A percentile compares a stretch with the other conserved stretches of the same genome.
Conservation (phyloP, 1,140 invertebrate genomes). For the Drosophila novamexicana region DNA sequence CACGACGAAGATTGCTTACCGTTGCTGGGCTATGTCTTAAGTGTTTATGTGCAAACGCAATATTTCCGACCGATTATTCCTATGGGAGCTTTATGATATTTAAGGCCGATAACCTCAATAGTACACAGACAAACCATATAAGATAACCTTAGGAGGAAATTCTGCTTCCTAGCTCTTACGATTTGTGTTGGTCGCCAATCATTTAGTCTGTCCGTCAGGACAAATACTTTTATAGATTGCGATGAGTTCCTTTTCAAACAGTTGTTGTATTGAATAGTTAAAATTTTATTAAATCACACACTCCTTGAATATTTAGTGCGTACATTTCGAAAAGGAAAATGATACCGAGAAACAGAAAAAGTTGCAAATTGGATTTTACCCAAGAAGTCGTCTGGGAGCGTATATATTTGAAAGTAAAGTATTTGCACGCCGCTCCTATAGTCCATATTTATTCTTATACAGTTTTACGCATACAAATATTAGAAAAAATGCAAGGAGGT, state of each 20-base stretch:
- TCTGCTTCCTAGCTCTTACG: too few relatives aligned
- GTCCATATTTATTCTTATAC: neutral
- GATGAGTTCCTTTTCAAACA: too few relatives aligned
- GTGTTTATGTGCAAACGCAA: too few relatives aligned
- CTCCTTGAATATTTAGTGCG: neutral
- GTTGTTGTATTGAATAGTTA: neutral
- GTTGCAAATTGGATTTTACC: constrained; percentile 1
- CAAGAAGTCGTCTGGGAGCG: constrained; percentile 13
- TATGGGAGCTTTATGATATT: too few relatives aligned
- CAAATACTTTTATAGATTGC: too few relatives aligned
- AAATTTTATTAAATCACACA: neutral
- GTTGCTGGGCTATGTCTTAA: neutral
- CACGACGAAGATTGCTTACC: too few relatives aligned
- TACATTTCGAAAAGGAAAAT: neutral
- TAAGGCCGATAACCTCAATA: too few relatives aligned
- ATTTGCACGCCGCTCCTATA: neutral
- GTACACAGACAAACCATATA: too few relatives aligned
- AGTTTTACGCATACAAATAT: neutral
- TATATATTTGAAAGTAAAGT: constrained; percentile 2
- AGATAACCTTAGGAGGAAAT: too few relatives aligned
- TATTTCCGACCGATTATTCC: too few relatives aligned
- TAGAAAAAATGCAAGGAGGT: constrained; percentile 26
- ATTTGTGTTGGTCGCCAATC: too few relatives aligned
- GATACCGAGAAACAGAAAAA: neutral
- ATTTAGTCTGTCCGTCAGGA: too few relatives aligned